These are phyloP conservation scores for Pangasianodon gigas DNA, from an alignment of 2,113 vertebrate species.

Conservation along the genomic window DNA sequence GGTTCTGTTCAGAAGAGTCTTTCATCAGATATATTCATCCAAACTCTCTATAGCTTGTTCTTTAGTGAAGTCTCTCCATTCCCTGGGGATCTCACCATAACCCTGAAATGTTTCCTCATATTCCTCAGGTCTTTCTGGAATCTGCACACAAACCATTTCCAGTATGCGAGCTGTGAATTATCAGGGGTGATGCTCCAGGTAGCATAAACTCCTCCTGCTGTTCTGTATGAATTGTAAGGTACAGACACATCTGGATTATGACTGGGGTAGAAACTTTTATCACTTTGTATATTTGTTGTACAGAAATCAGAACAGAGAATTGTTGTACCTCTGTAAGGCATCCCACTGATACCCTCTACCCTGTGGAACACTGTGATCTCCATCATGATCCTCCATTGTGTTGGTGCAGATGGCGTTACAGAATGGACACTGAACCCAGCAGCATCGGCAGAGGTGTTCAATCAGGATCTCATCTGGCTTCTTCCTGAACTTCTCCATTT, in stretches of 20 bases:
- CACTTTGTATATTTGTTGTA: background rate
- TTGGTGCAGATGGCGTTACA: slow-evolving; percentile 23
- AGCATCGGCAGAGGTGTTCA: slow-evolving; percentile 33
- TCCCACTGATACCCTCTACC: background rate
- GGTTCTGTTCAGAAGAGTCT: background rate
- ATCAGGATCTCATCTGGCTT: slow-evolving; percentile 43
- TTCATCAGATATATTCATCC: background rate
- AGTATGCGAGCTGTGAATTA: background rate
- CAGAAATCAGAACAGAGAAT: background rate
- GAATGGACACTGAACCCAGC: slow-evolving; percentile 7
- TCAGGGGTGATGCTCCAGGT: slow-evolving; percentile 32
- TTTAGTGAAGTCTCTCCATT: background rate
- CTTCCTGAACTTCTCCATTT: slow-evolving; percentile 6
- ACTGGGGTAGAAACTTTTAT: background rate
- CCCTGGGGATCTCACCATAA: background rate
- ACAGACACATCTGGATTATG: background rate
- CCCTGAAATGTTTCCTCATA: background rate
- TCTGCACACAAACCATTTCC: slow-evolving; percentile 35
- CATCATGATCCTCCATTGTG: background rate
- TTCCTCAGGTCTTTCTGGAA: slow-evolving; percentile 6
- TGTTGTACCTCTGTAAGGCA: background rate
- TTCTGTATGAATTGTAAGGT: slow-evolving; percentile 12
- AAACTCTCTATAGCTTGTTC: background rate
- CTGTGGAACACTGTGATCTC: slow-evolving; percentile 29
- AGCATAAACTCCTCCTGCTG: background rate